Percentiles rank a stretch among this genome's conserved stretches.
Evolutionary conservation across 30 jellyfish, hydroid and myxozoan species (phyloP).

Genomic region (Pelagia noctiluca): DNA sequence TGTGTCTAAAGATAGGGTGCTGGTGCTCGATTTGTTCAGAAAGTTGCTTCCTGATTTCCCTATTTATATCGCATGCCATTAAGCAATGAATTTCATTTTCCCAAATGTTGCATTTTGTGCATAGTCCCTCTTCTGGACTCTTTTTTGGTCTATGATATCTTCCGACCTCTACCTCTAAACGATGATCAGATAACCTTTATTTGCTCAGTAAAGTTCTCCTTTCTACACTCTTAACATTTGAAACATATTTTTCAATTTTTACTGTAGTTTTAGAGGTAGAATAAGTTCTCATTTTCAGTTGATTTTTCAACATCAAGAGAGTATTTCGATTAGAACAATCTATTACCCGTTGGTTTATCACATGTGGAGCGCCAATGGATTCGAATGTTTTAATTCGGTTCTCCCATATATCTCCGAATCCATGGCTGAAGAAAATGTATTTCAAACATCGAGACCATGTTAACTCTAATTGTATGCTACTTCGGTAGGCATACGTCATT

Average conservation of each 20-base stretch:
- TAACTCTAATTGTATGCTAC: slow-evolving; percentile 2
- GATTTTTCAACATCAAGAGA: slow-evolving; percentile 6
- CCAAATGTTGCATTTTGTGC: slow-evolving; percentile 5
- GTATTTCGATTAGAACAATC: slow-evolving; percentile 5
- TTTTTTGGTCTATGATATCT: too few species aligned
- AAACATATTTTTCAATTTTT: slow-evolving; percentile 23
- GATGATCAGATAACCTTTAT: background rate
- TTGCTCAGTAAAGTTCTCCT: slow-evolving; percentile 11
- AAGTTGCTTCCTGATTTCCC: slow-evolving; percentile 29
- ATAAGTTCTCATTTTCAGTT: slow-evolving; percentile 2
- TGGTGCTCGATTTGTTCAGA: slow-evolving; percentile 22
- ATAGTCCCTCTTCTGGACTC: background rate
- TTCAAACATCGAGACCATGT: slow-evolving; percentile 12
- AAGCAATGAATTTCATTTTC: slow-evolving; percentile 27
- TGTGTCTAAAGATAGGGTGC: background rate
- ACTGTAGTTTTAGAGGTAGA: slow-evolving; percentile 10
- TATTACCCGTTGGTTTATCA: slow-evolving; percentile 17
- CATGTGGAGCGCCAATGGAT: slow-evolving; percentile 5
- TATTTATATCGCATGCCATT: slow-evolving; percentile 26
- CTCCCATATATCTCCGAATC: slow-evolving; percentile 3
- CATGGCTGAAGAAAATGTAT: slow-evolving; percentile 21
- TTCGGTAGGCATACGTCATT: slow-evolving; percentile 20
- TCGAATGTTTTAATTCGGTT: background rate
- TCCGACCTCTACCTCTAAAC: background rate
- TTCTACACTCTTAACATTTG: slow-evolving; percentile 10